Conservation (phyloP, 35 echinoderm and acorn worm genomes). For the Ptychodera flava region DNA sequence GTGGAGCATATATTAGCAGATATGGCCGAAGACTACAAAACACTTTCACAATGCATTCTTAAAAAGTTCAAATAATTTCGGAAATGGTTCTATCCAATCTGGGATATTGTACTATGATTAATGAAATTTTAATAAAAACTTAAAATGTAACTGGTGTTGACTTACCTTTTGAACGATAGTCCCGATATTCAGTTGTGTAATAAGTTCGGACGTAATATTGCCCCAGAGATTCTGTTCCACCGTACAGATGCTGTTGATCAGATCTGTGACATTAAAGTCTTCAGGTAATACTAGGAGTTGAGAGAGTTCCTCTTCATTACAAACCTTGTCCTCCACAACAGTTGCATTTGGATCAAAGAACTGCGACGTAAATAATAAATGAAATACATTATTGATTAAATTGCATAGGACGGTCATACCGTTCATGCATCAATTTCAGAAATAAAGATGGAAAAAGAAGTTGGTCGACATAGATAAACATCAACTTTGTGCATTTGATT, state of each 20-base stretch:
- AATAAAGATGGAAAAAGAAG: not conserved
- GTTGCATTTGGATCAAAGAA: not conserved
- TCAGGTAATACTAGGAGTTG: slow-evolving; percentile 25
- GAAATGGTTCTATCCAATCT: too few species aligned
- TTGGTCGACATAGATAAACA: not conserved
- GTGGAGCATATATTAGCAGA: too few species aligned
- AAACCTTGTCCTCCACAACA: not conserved
- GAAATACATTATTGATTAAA: not conserved
- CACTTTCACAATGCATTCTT: too few species aligned
- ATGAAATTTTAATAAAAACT: too few species aligned
- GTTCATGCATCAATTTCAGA: not conserved
- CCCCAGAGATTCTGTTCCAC: not conserved
- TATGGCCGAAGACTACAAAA: too few species aligned
- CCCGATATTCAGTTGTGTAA: slow-evolving; percentile 27
- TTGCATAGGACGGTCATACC: not conserved
- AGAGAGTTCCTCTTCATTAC: slow-evolving; percentile 29
- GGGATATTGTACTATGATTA: too few species aligned
- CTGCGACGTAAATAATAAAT: not conserved
- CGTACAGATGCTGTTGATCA: slow-evolving; percentile 32
- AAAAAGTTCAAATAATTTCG: too few species aligned
- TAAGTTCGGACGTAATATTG: not conserved
- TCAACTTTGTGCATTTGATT: not conserved
- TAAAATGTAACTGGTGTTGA: too few species aligned
- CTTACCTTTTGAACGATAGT: slow-evolving; percentile 31
- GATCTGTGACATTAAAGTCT: slow-evolving; percentile 18